Conservation (phyloP, 2,113 vertebrate species). For the Orientallactaga bullata region DNA sequence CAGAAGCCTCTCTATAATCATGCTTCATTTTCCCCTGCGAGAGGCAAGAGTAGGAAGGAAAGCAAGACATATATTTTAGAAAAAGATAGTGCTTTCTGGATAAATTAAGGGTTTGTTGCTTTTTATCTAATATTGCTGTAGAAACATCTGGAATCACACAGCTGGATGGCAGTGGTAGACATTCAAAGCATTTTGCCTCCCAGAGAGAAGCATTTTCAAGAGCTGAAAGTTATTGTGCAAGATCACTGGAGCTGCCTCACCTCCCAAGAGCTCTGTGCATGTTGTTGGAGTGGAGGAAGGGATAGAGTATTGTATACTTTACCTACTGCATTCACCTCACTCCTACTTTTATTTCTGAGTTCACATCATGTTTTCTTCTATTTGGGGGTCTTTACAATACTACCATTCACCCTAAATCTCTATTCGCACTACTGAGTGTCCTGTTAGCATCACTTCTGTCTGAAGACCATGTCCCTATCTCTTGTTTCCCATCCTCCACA, state of each 20-base stretch:
- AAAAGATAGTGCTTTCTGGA: not conserved
- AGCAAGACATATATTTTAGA: slow-evolving; percentile 19
- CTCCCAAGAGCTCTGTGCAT: not conserved
- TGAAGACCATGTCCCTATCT: not conserved
- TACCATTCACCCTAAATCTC: not conserved
- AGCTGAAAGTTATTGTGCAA: not conserved
- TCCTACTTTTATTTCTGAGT: not conserved
- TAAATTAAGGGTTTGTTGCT: not conserved
- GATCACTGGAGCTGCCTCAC: not conserved
- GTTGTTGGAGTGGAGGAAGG: no score
- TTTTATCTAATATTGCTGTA: not conserved
- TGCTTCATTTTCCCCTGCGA: slow-evolving; percentile 48
- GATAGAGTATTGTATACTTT: not conserved
- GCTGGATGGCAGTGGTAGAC: not conserved
- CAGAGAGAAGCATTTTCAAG: not conserved
- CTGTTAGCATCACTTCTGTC: not conserved
- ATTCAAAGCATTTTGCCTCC: slow-evolving; percentile 20
- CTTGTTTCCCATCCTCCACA: not conserved
- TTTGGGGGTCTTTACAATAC: not conserved
- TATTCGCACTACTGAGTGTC: not conserved
- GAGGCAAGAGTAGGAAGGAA: not conserved
- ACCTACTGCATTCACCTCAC: not conserved
- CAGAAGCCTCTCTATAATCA: slow-evolving; percentile 45
- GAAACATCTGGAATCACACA: slow-evolving; percentile 45
- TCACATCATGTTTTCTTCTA: not conserved